Evolutionary conservation across 2,888 invertebrate species (phyloP), one percentile per base, ranked within the genome.

Genomic region (Hirtodrosophila duncani): DNA sequence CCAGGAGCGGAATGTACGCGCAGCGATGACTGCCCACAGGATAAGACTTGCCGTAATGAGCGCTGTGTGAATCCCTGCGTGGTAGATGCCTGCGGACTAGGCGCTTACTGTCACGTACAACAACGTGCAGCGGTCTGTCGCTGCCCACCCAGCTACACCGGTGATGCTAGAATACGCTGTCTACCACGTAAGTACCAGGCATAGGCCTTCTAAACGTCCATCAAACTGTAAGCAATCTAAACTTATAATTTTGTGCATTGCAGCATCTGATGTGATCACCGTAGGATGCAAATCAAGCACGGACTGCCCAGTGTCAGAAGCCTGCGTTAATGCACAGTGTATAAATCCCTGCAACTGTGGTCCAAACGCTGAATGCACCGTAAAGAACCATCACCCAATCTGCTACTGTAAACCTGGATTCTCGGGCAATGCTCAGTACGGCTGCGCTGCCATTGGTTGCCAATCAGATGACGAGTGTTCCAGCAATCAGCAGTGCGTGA

Each of bases 281-380:
- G 89, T 92, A 8, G 94, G 93, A 34, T 96, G 96, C 82, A 90
- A 90, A 72, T 91, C 93, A 1, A 93, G 92, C 83, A 90, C 92
- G 4, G 95, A 96, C 62, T 97, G 96, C 83, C 91, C 94, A 3
- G 88, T 91, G 49, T 92, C 93, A 20, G 93, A 95, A 87, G 92
- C 95, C 1, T 97, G 96, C 83, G 89, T 95, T 41, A 96, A 95
- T 79, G 89, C 90, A 21, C 88, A 90, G 11, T 96, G 96, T 82
- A 91, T 92, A 6, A 92, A 91, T 81, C 96, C 96, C 1, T 96
- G 96, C 83, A 93, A 93, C 75, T 95, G 95, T 77, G 96, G 96
- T 34, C 88, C 91, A 1, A 92, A 94, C 81, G 92, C 96, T 3
- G 93, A 94, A 67, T 97, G 97, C 83, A 89, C 89, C 51, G 94